Percentiles rank a stretch among this genome's conserved stretches.
phyloP scores from a whole-genome alignment of 2,888 invertebrate genomes.

The Acronicta psi region DNA sequence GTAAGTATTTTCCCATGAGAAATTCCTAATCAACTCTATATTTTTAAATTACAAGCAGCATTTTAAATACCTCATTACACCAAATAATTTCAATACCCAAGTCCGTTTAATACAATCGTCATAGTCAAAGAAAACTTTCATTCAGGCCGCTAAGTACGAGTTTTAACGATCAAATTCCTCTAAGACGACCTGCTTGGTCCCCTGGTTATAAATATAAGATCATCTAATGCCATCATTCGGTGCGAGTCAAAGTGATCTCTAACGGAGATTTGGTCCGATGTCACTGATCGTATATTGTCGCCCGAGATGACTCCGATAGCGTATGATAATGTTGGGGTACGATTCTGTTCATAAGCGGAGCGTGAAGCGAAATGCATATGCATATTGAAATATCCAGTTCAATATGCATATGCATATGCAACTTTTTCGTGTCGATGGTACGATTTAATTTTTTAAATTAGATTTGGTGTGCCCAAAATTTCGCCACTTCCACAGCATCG shows the following conservation, averaged over 20 bases:
- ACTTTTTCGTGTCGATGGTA: no score
- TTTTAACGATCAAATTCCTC: slow-evolving; percentile 47
- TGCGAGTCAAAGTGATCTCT: slow-evolving; percentile 79
- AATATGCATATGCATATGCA: no score
- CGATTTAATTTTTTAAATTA: no score
- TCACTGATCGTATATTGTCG: slow-evolving; percentile 88
- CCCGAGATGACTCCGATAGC: slow-evolving; percentile 84
- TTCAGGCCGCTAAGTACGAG: slow-evolving; percentile 21
- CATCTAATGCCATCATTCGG: slow-evolving; percentile 78
- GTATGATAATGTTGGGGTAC: slow-evolving; percentile 67
- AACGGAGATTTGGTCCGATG: slow-evolving; percentile 78
- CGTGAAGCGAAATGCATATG: slow-evolving; percentile 45
- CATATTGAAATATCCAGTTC: no score
- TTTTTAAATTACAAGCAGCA: background rate
- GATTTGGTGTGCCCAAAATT: no score
- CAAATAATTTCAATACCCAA: slow-evolving; percentile 2
- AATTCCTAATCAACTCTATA: background rate
- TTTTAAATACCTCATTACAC: slow-evolving; percentile 1
- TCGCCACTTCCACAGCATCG: no score
- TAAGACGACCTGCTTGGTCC: slow-evolving; percentile 43
- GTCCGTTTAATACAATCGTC: slow-evolving; percentile 6
- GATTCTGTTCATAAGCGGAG: slow-evolving; percentile 58
- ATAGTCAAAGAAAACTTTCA: slow-evolving; percentile 19
- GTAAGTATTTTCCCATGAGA: background rate
- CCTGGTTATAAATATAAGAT: slow-evolving; percentile 67